phyloP scores from a whole-genome alignment of 2,113 vertebrate genomes.

The Cyanoramphus novaezelandiae region DNA sequence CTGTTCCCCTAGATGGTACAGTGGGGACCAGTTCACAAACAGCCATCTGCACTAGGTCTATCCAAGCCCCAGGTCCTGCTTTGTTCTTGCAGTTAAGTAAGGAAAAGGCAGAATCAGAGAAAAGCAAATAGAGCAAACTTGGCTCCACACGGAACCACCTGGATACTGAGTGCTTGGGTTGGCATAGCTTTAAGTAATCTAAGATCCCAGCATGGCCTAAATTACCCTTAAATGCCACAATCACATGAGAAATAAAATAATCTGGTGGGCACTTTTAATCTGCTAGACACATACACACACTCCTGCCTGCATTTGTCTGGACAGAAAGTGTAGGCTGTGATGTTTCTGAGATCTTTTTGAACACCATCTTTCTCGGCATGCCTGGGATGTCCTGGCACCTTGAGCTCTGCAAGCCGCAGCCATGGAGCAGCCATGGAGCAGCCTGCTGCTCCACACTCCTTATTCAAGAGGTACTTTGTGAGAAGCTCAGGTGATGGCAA shows the following conservation, averaged over 20 bases:
- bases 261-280: background rate
- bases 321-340: background rate
- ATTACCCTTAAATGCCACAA: background rate
- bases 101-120: background rate
- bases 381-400: background rate
- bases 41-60: background rate
- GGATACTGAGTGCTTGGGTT: background rate
- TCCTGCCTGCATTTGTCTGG: background rate
- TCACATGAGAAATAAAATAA: background rate
- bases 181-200: background rate
- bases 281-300: background rate
- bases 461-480: rapidly evolving
- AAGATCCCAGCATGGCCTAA: background rate
- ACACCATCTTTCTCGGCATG: background rate
- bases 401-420: background rate
- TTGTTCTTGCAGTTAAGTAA: background rate
- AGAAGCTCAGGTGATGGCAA: background rate
- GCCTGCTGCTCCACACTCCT: background rate
- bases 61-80: background rate
- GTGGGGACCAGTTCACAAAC: background rate
- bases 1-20: background rate
- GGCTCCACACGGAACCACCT: background rate
- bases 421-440: background rate
- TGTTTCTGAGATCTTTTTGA: background rate
- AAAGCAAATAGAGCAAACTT: background rate